Conservation (phyloP, 2,113 vertebrate genomes). For the Xenopus laevis region DNA sequence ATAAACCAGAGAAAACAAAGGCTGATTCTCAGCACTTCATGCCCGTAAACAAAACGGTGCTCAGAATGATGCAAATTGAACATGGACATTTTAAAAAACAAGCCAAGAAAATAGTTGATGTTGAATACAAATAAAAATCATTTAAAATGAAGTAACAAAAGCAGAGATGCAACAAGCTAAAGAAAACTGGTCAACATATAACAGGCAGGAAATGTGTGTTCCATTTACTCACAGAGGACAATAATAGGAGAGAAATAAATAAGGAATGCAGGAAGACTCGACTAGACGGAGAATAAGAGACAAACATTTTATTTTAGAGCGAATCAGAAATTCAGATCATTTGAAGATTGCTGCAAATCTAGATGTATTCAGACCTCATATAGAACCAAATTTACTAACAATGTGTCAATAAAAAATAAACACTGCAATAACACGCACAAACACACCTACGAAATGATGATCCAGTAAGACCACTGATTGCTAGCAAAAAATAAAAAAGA, state of each 20-base stretch:
- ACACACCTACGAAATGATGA: constrained; percentile 44
- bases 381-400: no score
- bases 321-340: constrained; percentile 50
- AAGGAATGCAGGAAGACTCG: constrained; percentile 88
- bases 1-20: constrained; percentile 31
- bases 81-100: constrained; percentile 26
- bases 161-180: constrained; percentile 57
- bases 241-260: constrained; percentile 91
- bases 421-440: constrained; percentile 25
- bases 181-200: constrained; percentile 58
- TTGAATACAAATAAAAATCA: constrained; percentile 8
- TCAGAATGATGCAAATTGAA: constrained; percentile 24
- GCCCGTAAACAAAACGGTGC: constrained; percentile 33
- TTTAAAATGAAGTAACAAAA: constrained; percentile 10
- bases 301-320: constrained; percentile 67
- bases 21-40: constrained; percentile 34
- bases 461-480: constrained; percentile 41
- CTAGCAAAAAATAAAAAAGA: constrained; percentile 39
- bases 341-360: constrained; percentile 1
- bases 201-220: constrained; percentile 71
- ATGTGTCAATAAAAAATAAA: not conserved
- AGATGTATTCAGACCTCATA: constrained; percentile 21
- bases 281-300: constrained; percentile 90
- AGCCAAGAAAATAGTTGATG: constrained; percentile 3
- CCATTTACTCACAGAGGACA: constrained; percentile 95